These are phyloP conservation scores for Amblyopsis rosae DNA, from an alignment of 2,113 vertebrate genomes.

Conservation along the genomic window DNA sequence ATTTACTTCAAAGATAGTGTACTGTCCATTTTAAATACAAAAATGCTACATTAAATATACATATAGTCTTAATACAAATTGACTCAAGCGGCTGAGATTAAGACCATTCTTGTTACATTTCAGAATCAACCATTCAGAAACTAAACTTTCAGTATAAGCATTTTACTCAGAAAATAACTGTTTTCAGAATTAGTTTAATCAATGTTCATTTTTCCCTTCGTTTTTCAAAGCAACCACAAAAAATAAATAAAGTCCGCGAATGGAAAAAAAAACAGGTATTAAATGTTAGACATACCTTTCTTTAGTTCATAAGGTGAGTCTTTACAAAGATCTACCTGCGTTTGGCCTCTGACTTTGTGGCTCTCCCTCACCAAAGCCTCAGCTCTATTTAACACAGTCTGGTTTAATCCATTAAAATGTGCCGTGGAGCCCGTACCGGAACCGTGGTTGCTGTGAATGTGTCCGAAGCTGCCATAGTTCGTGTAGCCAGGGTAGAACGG, in stretches of 20 bases:
- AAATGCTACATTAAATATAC: conserved; percentile 99
- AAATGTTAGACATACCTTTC: conserved; percentile 99
- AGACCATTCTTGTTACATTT: conserved; percentile 88
- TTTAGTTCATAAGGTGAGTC: conserved; percentile 98
- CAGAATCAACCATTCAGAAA: conserved; percentile 86
- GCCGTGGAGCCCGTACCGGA: conserved; percentile 81
- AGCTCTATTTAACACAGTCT: conserved; percentile 95
- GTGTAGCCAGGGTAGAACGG: conserved; percentile 97
- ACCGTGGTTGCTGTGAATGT: conserved; percentile 88
- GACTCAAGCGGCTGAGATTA: conserved; percentile 85
- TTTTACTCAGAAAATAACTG: conserved; percentile 81
- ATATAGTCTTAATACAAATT: conserved; percentile 99
- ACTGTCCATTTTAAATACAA: conserved; percentile 99
- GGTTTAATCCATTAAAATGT: conserved; percentile 99
- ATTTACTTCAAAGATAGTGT: conserved; percentile 99
- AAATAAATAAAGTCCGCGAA: conserved; percentile 81
- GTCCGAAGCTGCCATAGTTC: conserved; percentile 97
- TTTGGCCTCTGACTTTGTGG: conserved; percentile 89
- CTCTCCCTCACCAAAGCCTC: conserved; percentile 94
- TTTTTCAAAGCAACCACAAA: conserved; percentile 75
- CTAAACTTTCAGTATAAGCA: conserved; percentile 83
- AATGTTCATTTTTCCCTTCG: conserved; percentile 59
- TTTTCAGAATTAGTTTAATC: conserved; percentile 70
- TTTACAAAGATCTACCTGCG: conserved; percentile 97
- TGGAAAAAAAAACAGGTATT: conserved; percentile 80